These are phyloP conservation scores for Drosophila bocqueti DNA, from an alignment of 1,140 invertebrate species.

Conservation along the genomic window DNA sequence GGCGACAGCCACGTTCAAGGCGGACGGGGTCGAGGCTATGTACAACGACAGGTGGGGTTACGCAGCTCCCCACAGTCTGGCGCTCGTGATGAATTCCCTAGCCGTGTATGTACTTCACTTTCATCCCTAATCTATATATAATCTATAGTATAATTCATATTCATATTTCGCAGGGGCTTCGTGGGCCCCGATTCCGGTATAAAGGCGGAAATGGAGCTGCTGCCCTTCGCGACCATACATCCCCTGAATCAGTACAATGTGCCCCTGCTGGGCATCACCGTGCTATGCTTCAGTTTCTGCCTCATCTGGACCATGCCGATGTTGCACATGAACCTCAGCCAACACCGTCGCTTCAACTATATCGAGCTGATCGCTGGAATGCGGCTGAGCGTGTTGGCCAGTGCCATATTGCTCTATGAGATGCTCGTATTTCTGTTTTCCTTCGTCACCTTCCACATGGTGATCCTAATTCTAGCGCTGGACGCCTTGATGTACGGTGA, in stretches of 20 bases:
- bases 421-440: background rate
- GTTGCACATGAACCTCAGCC: slow-evolving; percentile 25
- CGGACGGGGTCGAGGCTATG: slow-evolving; percentile 12
- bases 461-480: slow-evolving; percentile 12
- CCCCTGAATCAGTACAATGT: background rate
- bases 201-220: slow-evolving; percentile 22
- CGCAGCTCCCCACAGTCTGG: slow-evolving; percentile 44
- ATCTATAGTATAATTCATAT: background rate
- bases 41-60: slow-evolving; percentile 35
- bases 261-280: background rate
- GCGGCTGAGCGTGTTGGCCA: slow-evolving; percentile 8
- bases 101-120: slow-evolving; percentile 40
- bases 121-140: background rate
- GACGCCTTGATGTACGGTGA: slow-evolving; percentile 7
- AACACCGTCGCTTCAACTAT: slow-evolving; percentile 12
- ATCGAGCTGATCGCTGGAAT: slow-evolving; percentile 58
- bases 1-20: slow-evolving; percentile 18
- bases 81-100: slow-evolving; percentile 42
- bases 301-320: slow-evolving; percentile 52
- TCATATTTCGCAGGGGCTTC: slow-evolving; percentile 22
- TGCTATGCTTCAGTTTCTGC: slow-evolving; percentile 38
- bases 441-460: slow-evolving; percentile 24
- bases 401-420: slow-evolving; percentile 46
- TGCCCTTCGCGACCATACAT: slow-evolving; percentile 43
- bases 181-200: slow-evolving; percentile 29